These are phyloP conservation scores for Rutpela maculata DNA, from an alignment of 2,888 invertebrate genomes.

Conservation along the genomic window DNA sequence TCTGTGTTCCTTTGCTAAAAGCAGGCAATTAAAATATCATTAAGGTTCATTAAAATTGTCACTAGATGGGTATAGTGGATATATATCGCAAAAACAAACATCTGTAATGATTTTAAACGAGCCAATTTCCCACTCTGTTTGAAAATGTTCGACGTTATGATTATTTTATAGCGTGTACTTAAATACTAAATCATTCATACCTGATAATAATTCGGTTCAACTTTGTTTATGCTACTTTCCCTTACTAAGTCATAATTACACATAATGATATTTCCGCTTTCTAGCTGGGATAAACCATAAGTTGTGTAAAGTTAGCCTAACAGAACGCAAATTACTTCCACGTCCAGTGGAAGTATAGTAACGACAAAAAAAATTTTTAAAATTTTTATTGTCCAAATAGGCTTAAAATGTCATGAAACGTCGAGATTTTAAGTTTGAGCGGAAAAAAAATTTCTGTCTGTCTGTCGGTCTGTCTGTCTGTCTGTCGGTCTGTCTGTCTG, in stretches of 20 bases:
- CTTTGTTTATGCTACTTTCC: background rate
- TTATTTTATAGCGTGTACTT: background rate
- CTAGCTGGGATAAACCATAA: background rate
- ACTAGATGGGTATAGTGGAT: background rate
- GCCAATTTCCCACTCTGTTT: no score
- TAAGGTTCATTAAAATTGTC: background rate
- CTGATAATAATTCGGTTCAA: background rate
- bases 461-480: no score
- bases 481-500: no score
- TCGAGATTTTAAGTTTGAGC: no score
- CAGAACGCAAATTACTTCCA: no score
- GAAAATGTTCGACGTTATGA: background rate
- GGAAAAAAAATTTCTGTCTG: no score
- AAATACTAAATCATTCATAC: background rate
- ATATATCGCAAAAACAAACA: background rate
- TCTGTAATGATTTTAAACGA: background rate
- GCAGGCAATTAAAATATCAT: background rate
- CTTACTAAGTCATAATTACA: background rate
- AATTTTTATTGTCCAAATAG: no score
- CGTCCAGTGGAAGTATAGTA: no score
- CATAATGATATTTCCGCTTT: background rate
- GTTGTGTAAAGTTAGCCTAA: no score
- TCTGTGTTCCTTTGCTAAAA: background rate
- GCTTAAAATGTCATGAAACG: no score
- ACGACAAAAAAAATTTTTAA: no score